These are phyloP conservation scores for Burhinus oedicnemus DNA, from an alignment of 2,113 vertebrate species.

Conservation along the genomic window DNA sequence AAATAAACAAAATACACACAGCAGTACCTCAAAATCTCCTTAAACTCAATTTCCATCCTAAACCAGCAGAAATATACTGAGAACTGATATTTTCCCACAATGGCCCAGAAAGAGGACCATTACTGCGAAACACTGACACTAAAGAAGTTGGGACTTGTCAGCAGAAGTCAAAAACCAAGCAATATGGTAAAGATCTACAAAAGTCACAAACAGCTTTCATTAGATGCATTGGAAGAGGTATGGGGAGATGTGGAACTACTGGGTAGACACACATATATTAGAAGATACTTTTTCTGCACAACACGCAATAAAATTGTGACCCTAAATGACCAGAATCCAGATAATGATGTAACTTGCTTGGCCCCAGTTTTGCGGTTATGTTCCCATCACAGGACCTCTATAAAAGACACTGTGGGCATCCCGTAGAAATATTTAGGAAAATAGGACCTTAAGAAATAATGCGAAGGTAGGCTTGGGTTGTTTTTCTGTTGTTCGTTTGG, in stretches of 20 bases:
- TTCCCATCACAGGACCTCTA: background rate
- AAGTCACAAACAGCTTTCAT: background rate
- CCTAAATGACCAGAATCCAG: background rate
- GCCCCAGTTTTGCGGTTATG: background rate
- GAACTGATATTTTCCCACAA: background rate
- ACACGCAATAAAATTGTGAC: background rate
- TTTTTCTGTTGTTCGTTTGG: background rate
- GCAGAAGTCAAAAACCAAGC: background rate
- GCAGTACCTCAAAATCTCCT: background rate
- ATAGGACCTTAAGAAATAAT: background rate
- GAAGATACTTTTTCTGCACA: background rate
- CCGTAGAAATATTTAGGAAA: background rate
- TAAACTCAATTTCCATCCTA: background rate
- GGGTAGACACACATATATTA: fast-evolving
- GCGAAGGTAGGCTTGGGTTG: background rate
- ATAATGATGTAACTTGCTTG: background rate
- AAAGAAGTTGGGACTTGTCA: background rate
- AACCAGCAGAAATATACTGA: background rate
- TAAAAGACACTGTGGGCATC: background rate
- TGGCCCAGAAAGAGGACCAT: background rate
- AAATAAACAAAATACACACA: background rate
- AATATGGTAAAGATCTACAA: background rate
- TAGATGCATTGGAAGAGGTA: background rate
- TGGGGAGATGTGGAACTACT: background rate
- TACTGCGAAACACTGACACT: background rate